phyloP scores from a whole-genome alignment of 2,797 vertebrate genomes.

The Hapalemur alaotrensis region DNA sequence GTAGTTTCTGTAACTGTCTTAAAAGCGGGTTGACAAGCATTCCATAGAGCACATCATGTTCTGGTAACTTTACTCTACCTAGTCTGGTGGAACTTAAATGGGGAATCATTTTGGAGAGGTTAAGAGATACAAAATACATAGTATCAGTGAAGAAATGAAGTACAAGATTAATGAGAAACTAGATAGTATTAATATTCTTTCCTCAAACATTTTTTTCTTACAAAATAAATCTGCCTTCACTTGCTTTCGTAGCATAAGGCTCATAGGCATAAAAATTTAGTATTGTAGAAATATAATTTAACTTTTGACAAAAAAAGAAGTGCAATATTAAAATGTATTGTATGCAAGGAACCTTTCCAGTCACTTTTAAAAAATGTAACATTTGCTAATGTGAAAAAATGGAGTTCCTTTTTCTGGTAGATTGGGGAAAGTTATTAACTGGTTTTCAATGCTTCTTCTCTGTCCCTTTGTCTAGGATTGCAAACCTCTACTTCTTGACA shows the following conservation, averaged over 20 bases:
- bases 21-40: not conserved
- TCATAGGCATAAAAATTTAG: not conserved
- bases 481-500: slow-evolving; percentile 76
- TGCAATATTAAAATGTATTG: not conserved
- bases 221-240: not conserved
- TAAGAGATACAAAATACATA: not conserved
- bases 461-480: slow-evolving; percentile 84
- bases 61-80: not conserved
- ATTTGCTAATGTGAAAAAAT: not conserved
- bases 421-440: not conserved
- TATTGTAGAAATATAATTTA: not conserved
- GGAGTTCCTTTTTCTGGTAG: not conserved
- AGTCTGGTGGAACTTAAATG: not conserved
- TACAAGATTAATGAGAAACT: not conserved
- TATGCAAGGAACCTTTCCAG: not conserved
- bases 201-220: not conserved
- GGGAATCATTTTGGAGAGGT: not conserved
- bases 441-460: not conserved
- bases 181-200: not conserved
- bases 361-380: not conserved
- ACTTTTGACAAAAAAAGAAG: not conserved
- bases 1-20: not conserved
- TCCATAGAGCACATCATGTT: not conserved
- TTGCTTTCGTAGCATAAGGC: not conserved
- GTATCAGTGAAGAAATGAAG: not conserved